Evolutionary conservation across 1,140 invertebrate species (phyloP).

Genomic region (Gyrodactylus salaris): DNA sequence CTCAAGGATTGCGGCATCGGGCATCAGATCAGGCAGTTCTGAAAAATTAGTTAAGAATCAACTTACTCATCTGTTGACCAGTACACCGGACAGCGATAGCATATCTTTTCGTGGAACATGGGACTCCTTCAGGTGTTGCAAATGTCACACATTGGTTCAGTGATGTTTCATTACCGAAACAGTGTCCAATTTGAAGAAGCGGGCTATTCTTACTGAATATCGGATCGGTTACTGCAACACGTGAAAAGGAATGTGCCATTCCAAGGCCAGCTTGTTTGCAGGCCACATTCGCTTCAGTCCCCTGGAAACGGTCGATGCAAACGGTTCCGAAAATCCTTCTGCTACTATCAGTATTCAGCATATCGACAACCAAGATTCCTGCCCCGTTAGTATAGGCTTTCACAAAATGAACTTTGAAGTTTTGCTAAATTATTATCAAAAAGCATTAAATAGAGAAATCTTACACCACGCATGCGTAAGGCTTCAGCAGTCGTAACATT

Average conservation of each 20-base stretch:
- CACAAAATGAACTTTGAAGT: background rate
- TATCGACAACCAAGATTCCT: background rate
- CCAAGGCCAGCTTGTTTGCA: background rate
- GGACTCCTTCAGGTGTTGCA: background rate
- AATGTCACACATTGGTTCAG: background rate
- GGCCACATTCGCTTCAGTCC: background rate
- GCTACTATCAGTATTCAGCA: background rate
- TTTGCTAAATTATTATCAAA: too few species aligned
- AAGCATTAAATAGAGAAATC: background rate
- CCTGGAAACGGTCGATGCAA: background rate
- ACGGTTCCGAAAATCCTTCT: background rate
- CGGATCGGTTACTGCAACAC: background rate
- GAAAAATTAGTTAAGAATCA: conserved; percentile 10
- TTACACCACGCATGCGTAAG: background rate
- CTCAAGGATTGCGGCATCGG: conserved; percentile 44
- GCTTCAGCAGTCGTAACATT: background rate
- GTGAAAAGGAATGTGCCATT: background rate
- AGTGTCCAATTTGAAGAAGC: background rate
- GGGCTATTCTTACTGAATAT: background rate
- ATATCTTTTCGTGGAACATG: background rate
- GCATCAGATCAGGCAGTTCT: conserved; percentile 43
- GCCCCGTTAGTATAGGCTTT: background rate
- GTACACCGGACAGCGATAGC: background rate
- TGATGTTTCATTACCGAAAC: conserved; percentile 3
- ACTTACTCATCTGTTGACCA: background rate